A percentile compares a stretch with the other conserved stretches of the same genome.
These are phyloP conservation scores for Rhimphoctona megacephalus DNA, from an alignment of 2,888 invertebrate species.

Conservation along the genomic window DNA sequence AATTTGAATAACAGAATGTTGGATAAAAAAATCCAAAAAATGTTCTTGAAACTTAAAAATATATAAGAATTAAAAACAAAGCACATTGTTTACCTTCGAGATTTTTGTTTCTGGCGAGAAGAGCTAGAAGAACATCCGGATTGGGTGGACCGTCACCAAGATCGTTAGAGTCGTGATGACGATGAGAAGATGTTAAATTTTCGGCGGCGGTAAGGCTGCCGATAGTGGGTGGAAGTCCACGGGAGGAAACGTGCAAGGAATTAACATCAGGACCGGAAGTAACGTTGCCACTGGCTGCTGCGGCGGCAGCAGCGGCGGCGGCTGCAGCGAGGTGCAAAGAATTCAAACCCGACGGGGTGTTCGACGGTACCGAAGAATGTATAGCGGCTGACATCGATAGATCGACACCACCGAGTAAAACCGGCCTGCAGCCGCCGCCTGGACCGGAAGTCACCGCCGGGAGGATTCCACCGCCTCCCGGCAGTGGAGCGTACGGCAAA, in stretches of 20 bases:
- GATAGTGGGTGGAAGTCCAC: conserved; percentile 80
- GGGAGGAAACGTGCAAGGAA: conserved; percentile 72
- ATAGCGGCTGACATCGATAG: conserved; percentile 85
- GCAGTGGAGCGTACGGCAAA: conserved; percentile 84
- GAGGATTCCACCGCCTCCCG: conserved; percentile 84
- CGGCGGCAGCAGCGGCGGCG: conserved; percentile 72
- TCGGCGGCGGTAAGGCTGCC: conserved; percentile 80
- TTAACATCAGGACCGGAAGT: conserved; percentile 75
- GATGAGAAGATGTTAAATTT: conserved; percentile 83
- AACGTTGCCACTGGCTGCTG: conserved; percentile 68
- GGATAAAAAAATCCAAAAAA: neutral
- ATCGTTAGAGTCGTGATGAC: conserved; percentile 71
- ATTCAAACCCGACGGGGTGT: conserved; percentile 71
- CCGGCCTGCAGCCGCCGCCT: conserved; percentile 81
- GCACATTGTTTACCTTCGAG: conserved; percentile 91
- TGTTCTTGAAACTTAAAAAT: neutral
- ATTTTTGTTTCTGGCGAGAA: conserved; percentile 94
- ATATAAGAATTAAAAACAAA: neutral
- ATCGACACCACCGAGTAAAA: conserved; percentile 83
- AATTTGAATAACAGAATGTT: too few species aligned
- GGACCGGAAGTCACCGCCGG: conserved; percentile 82
- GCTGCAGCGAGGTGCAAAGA: conserved; percentile 71
- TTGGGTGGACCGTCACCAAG: conserved; percentile 88
- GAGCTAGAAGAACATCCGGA: conserved; percentile 93
- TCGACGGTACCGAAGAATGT: conserved; percentile 73